Conservation (phyloP, 1,140 invertebrate genomes). For the Drosophila micromelanica region DNA sequence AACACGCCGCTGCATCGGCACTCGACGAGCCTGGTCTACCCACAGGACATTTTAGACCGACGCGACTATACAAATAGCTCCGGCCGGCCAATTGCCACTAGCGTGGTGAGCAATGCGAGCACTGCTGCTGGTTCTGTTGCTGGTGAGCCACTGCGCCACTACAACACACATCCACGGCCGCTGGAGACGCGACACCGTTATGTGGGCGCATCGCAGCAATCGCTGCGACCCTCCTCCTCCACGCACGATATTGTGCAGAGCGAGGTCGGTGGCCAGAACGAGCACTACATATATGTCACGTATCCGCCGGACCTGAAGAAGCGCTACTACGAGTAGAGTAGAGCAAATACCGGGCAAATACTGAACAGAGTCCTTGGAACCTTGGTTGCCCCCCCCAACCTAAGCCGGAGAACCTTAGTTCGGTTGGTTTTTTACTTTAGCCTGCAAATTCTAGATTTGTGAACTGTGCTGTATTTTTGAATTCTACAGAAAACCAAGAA, state of each 20-base stretch:
- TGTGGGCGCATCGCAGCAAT: constrained; percentile 78
- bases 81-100: constrained; percentile 61
- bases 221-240: constrained; percentile 74
- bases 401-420: constrained; percentile 13
- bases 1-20: constrained; percentile 75
- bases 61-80: constrained; percentile 83
- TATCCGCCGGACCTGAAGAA: constrained; percentile 93
- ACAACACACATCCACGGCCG: constrained; percentile 78
- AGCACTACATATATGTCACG: constrained; percentile 94
- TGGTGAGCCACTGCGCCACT: constrained; percentile 56
- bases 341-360: constrained; percentile 31
- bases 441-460: constrained; percentile 82
- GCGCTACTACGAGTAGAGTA: constrained; percentile 86
- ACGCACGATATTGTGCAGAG: constrained; percentile 80
- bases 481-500: constrained; percentile 59
- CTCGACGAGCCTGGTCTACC: constrained; percentile 81
- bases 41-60: constrained; percentile 84
- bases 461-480: constrained; percentile 79
- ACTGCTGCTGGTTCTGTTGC: constrained; percentile 11
- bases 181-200: constrained; percentile 77
- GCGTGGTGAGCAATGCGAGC: constrained; percentile 50
- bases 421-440: constrained; percentile 58
- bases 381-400: no score
- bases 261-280: constrained; percentile 84
- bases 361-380: constrained; percentile 24